phyloP scores from a whole-genome alignment of 2,888 invertebrate genomes.

The Alentia gelatinosa region DNA sequence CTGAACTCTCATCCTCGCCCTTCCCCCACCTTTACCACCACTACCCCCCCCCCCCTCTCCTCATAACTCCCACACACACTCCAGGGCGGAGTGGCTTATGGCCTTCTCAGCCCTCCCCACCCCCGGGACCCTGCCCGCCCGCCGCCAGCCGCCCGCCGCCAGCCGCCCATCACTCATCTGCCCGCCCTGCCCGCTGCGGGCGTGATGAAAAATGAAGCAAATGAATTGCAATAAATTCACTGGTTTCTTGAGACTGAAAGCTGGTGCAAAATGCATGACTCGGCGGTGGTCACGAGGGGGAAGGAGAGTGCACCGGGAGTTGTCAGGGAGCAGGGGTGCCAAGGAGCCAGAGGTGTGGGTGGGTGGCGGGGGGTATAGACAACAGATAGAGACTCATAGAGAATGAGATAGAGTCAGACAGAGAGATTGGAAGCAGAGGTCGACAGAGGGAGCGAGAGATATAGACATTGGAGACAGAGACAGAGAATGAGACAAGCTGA shows the following conservation, averaged over 20 bases:
- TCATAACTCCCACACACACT: background rate
- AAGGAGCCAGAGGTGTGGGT: background rate
- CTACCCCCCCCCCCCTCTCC: background rate
- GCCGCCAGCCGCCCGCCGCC: background rate
- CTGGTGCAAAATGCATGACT: conserved; percentile 41
- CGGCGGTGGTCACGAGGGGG: background rate
- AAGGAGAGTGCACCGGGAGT: background rate
- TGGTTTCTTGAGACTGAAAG: background rate
- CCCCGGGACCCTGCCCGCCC: background rate
- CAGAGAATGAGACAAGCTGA: no score
- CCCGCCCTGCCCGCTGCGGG: background rate
- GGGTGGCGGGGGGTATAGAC: background rate
- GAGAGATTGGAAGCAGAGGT: no score
- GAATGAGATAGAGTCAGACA: no score
- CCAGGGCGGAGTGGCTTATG: conserved; percentile 5
- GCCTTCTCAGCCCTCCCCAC: background rate
- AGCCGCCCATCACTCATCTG: background rate
- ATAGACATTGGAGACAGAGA: no score
- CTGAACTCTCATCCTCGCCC: no score
- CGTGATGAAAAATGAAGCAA: conserved; percentile 43
- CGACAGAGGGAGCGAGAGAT: no score
- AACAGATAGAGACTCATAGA: background rate
- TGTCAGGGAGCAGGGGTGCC: background rate
- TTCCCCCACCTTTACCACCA: no score
- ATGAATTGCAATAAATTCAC: conserved; percentile 46